These are phyloP conservation scores for Panorpa germanica DNA, from an alignment of 2,888 invertebrate genomes.

Conservation along the genomic window DNA sequence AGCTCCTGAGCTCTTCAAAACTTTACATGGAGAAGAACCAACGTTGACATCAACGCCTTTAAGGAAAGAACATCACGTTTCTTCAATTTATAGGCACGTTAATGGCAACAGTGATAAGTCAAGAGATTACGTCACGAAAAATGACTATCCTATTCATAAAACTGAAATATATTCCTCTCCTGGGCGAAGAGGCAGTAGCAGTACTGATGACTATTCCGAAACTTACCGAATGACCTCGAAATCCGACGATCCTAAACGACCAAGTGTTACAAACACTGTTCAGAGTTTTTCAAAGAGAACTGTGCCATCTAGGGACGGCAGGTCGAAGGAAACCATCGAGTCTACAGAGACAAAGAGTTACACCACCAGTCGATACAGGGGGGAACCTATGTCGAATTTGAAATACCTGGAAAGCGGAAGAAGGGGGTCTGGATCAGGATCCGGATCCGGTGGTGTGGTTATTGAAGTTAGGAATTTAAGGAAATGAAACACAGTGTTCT, in stretches of 20 bases:
- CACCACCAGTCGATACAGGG: conserved; percentile 40
- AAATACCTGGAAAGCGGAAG: conserved; percentile 35
- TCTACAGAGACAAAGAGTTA: conserved; percentile 51
- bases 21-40: conserved; percentile 43
- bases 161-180: conserved; percentile 24
- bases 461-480: conserved; percentile 35
- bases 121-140: conserved; percentile 23
- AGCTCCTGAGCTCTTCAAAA: conserved; percentile 52
- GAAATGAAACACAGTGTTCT: too few relatives aligned
- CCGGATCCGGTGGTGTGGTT: conserved; percentile 31
- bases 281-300: conserved; percentile 50
- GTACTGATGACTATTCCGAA: conserved; percentile 51
- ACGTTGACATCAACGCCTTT: conserved; percentile 29
- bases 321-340: conserved; percentile 45
- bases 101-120: conserved; percentile 18
- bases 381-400: conserved; percentile 26
- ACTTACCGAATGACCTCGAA: conserved; percentile 49
- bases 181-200: conserved; percentile 42
- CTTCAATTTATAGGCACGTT: too few relatives aligned
- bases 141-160: conserved; percentile 20
- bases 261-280: conserved; percentile 50
- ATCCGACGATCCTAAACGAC: conserved; percentile 43
- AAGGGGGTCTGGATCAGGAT: conserved; percentile 19
- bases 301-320: conserved; percentile 41
- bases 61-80: too few relatives aligned